Evolutionary conservation across 2,797 vertebrate species (phyloP).

Genomic region (Onychomys arenicola): DNA sequence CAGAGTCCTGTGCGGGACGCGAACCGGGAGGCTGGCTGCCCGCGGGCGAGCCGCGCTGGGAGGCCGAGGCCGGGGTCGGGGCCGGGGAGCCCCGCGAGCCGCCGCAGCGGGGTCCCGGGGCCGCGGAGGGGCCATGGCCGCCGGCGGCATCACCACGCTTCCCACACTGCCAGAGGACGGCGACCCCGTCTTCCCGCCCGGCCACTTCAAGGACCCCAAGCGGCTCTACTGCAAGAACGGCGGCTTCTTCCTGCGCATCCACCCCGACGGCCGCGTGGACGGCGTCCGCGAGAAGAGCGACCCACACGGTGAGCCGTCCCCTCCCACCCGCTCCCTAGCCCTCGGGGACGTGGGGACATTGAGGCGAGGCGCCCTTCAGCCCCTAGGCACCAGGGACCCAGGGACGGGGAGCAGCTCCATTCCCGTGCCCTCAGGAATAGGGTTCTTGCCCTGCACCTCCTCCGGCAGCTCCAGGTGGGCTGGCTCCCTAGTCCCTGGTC

Average conservation of each 20-base stretch:
- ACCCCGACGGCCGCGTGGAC: conserved; percentile 95
- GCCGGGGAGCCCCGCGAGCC: conserved; percentile 45
- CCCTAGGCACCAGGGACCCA: conserved; percentile 50
- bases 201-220: conserved; percentile 96
- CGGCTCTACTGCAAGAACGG: conserved; percentile 98
- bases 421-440: neutral
- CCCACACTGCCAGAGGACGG: conserved; percentile 92
- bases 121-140: conserved; percentile 88
- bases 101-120: conserved; percentile 50
- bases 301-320: conserved; percentile 92
- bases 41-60: conserved; percentile 69
- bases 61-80: conserved; percentile 73
- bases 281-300: conserved; percentile 97
- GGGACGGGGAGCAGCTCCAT: conserved; percentile 89
- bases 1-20: neutral
- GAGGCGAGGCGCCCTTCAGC: conserved; percentile 80
- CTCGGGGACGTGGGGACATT: conserved; percentile 44
- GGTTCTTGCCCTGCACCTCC: neutral
- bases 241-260: conserved; percentile 96
- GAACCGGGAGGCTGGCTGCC: neutral
- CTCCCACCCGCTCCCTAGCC: neutral
- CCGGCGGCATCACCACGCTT: conserved; percentile 94
- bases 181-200: conserved; percentile 91
- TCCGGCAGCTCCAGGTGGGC: neutral
- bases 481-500: neutral